Percentiles rank a stretch among this genome's conserved stretches.
phyloP scores from a whole-genome alignment of 2,797 vertebrate species.

The Sebastes hubbsi region DNA sequence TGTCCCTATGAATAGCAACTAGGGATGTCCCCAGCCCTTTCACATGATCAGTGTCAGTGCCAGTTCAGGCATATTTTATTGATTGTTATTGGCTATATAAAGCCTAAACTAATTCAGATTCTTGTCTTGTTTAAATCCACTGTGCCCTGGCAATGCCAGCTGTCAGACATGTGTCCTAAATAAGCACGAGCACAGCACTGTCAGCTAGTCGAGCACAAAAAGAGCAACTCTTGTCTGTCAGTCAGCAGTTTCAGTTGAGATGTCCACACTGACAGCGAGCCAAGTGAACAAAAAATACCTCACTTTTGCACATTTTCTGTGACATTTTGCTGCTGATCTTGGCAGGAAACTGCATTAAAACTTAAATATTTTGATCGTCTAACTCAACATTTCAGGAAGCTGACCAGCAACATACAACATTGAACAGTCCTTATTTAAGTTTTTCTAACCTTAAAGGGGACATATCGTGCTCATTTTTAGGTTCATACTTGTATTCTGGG shows the following conservation, averaged over 20 bases:
- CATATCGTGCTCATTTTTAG: background rate
- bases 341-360: background rate
- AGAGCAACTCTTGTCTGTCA: background rate
- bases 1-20: background rate
- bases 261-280: background rate
- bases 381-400: background rate
- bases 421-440: background rate
- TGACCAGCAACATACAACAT: background rate
- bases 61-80: conserved; percentile 6
- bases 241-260: background rate
- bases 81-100: background rate
- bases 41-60: background rate
- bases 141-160: background rate
- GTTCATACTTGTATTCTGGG: background rate
- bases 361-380: background rate
- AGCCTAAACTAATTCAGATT: background rate
- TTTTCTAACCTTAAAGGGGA: background rate
- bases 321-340: background rate
- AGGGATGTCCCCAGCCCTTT: background rate
- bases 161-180: conserved; percentile 30
- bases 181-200: background rate
- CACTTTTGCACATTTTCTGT: background rate
- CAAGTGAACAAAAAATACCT: background rate
- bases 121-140: conserved; percentile 4
- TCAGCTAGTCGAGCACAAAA: background rate